Base-by-base conservation (phyloP, 2,797 vertebrate species). In the Macroramphosus scolopax region DNA sequence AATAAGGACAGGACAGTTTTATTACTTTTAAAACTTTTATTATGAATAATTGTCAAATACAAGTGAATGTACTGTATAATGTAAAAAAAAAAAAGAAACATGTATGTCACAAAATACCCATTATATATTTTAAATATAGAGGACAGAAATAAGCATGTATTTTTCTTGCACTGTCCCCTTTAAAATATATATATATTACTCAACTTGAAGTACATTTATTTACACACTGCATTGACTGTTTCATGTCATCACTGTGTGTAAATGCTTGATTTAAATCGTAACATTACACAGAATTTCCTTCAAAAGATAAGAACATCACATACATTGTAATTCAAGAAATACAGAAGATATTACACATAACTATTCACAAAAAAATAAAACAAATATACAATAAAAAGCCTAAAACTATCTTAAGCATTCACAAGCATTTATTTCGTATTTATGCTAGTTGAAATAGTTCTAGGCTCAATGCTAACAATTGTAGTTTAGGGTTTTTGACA, bases 311-410 rank as follows among this genome's bases (percentile, higher is more conserved):
- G n/a, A n/a, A n/a, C n/a, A n/a, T n/a, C n/a, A n/a, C n/a, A n/a
- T n/a, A n/a, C n/a, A n/a, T n/a, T n/a, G n/a, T n/a, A 26, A 12
- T 63, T 61, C 36, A 77, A 61, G 18, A 52, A 3, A 29, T 46
- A 8, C 17, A 48, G 8, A 5, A 39, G 24, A 53, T 17, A 20
- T 50, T 1, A 30, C n/a, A n/a, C n/a, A n/a, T n/a, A n/a, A n/a
- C n/a, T n/a, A n/a, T n/a, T n/a, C n/a, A n/a, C n/a, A n/a, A n/a
- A n/a, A n/a, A n/a, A n/a, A n/a, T n/a, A n/a, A n/a, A n/a, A n/a
- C n/a, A 64, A 51, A 54, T 2, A 48, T n/a, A 46, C 17, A 46
- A 66, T 74, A 30, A 36, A 54, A 42, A n/a, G 2, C 8, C 13
- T 13, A 55, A 48, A 17, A 44, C 2, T 33, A 26, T 30, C 6